phyloP scores from a whole-genome alignment of 1,140 invertebrate genomes.

The Caerostris darwini region DNA sequence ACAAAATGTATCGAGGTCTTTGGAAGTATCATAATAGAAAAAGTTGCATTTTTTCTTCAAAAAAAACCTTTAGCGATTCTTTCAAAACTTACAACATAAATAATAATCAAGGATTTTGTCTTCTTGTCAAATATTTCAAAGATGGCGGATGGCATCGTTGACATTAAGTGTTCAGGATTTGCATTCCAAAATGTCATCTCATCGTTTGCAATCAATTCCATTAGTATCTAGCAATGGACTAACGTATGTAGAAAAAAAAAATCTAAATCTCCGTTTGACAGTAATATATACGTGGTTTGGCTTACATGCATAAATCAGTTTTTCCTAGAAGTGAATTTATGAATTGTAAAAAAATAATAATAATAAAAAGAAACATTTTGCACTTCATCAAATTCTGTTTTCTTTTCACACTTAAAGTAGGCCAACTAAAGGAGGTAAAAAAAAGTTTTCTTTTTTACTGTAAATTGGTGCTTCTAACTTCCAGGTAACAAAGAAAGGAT shows the following conservation, averaged over 20 bases:
- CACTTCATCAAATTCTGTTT: slow-evolving; percentile 57
- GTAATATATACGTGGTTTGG: slow-evolving; percentile 44
- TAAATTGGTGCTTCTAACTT: slow-evolving; percentile 20
- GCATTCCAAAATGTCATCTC: background rate
- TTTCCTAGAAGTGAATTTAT: background rate
- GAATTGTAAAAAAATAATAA: background rate
- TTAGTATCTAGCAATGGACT: background rate
- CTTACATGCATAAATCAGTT: slow-evolving; percentile 61
- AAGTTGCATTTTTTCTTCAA: background rate
- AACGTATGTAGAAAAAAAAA: background rate
- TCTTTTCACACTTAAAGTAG: slow-evolving; percentile 49
- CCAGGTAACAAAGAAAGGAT: background rate
- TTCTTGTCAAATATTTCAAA: slow-evolving; percentile 53
- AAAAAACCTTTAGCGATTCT: background rate
- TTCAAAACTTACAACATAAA: slow-evolving; percentile 2
- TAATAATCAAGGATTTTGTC: slow-evolving; percentile 44
- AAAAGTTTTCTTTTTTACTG: background rate
- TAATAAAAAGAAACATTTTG: background rate
- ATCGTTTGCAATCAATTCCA: slow-evolving; percentile 58
- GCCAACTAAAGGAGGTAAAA: background rate
- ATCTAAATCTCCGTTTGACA: slow-evolving; percentile 27
- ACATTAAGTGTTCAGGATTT: slow-evolving; percentile 39
- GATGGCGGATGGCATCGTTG: background rate
- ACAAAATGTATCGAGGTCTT: too few species aligned
- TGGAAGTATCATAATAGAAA: too few species aligned